A percentile compares a stretch with the other conserved stretches of the same genome.
Evolutionary conservation across 2,113 vertebrate species (phyloP).

Genomic region (Indri indri): DNA sequence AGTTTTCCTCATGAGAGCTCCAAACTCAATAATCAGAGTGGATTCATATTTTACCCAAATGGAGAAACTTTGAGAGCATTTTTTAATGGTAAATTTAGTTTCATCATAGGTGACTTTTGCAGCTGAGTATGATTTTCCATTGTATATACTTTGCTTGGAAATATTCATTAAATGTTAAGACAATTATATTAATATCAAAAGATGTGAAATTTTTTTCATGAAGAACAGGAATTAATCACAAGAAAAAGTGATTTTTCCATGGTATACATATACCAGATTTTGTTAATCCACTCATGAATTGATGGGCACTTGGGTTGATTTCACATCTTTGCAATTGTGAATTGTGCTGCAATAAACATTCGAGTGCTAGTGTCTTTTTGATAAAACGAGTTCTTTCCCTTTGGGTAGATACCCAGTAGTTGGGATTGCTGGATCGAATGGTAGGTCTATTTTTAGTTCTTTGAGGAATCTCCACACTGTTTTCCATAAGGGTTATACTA

Average conservation of each 20-base stretch:
- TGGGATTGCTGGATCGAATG: too few relatives aligned
- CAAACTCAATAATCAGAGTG: neutral
- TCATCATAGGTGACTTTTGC: neutral
- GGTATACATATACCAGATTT: too few relatives aligned
- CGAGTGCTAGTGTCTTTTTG: too few relatives aligned
- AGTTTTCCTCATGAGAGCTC: neutral
- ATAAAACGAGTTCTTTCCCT: too few relatives aligned
- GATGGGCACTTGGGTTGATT: too few relatives aligned
- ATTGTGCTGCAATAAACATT: too few relatives aligned
- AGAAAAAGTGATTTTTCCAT: neutral
- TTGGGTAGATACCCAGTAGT: too few relatives aligned
- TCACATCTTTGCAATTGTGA: too few relatives aligned
- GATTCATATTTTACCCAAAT: slow-evolving; percentile 16
- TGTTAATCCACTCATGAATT: too few relatives aligned
- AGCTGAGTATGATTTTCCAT: neutral
- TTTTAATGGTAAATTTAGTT: slow-evolving; percentile 13
- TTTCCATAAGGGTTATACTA: too few relatives aligned
- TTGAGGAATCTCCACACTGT: too few relatives aligned
- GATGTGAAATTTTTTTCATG: neutral
- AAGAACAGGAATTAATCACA: neutral
- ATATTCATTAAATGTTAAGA: slow-evolving; percentile 17
- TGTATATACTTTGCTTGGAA: neutral
- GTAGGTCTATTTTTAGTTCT: too few relatives aligned
- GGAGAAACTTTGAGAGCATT: neutral
- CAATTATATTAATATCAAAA: neutral